A percentile compares a stretch with the other conserved stretches of the same genome.
These are phyloP conservation scores for Tenthredo notha DNA, from an alignment of 2,888 invertebrate genomes.

Conservation along the genomic window DNA sequence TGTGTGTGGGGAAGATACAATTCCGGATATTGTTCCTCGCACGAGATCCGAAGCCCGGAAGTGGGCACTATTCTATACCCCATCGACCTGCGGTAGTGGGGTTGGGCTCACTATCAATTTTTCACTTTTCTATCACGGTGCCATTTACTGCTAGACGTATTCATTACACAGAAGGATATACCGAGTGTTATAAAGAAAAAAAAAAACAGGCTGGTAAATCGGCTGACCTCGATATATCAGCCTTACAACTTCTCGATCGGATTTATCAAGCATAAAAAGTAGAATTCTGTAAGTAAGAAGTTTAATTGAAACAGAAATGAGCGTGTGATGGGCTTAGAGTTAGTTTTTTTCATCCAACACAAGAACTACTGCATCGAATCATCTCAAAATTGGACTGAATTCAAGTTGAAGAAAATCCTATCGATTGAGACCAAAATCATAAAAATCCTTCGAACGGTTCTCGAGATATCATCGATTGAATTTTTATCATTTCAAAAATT, in stretches of 20 bases:
- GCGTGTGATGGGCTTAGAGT: too few relatives aligned
- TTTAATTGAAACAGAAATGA: too few relatives aligned
- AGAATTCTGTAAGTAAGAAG: too few relatives aligned
- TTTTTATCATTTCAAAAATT: background rate
- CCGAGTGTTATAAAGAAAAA: too few relatives aligned
- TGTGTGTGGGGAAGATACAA: constrained; percentile 16
- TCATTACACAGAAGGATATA: background rate
- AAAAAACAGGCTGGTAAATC: background rate
- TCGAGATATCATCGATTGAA: background rate
- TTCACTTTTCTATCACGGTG: background rate
- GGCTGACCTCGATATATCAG: too few relatives aligned
- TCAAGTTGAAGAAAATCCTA: background rate
- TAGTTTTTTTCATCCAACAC: too few relatives aligned
- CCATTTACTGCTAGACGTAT: background rate
- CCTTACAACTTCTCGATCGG: too few relatives aligned
- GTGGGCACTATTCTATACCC: constrained; percentile 30
- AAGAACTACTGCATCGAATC: background rate
- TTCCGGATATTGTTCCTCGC: constrained; percentile 50
- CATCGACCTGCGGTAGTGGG: background rate
- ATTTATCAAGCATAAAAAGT: too few relatives aligned
- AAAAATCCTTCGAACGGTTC: background rate
- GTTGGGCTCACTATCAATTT: background rate
- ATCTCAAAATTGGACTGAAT: background rate
- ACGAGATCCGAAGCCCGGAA: constrained; percentile 31
- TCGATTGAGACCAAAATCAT: background rate